These are phyloP conservation scores for Catharus bicknelli DNA, from an alignment of 2,113 vertebrate genomes.

Conservation along the genomic window DNA sequence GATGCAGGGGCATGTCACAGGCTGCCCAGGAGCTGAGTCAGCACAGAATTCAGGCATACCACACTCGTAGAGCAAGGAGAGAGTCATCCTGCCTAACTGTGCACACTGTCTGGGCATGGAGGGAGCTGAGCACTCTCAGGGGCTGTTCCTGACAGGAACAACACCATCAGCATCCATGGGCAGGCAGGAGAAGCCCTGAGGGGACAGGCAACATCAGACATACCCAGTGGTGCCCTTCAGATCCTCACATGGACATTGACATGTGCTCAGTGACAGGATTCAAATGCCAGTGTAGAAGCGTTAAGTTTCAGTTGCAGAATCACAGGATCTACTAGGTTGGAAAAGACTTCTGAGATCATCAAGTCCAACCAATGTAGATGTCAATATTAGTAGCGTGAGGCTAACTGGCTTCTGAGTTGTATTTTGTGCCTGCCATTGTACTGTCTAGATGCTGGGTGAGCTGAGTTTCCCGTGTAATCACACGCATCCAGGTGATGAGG, in stretches of 20 bases:
- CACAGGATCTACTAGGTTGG: no score
- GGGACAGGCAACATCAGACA: rapidly evolving
- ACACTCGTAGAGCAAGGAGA: neutral
- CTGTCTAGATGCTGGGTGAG: neutral
- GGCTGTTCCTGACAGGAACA: neutral
- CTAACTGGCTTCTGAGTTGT: neutral
- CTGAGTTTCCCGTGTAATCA: neutral
- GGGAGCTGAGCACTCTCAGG: neutral
- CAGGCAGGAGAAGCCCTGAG: neutral
- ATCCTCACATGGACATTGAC: neutral
- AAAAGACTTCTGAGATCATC: neutral
- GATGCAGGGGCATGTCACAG: neutral
- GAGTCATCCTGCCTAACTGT: neutral
- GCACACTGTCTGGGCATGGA: no score
- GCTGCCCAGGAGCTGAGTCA: neutral
- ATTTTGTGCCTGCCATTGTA: neutral
- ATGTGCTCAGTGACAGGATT: neutral
- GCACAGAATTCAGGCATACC: neutral
- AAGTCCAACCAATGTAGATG: neutral
- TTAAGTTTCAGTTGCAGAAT: rapidly evolving
- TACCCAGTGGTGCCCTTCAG: neutral
- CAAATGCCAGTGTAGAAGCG: neutral
- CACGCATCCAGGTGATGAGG: neutral
- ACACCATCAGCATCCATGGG: no score
- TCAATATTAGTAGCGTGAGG: neutral